A percentile compares a stretch with the other conserved stretches of the same genome.
Conservation (phyloP, 2,113 vertebrate genomes). For the Clarias gariepinus region DNA sequence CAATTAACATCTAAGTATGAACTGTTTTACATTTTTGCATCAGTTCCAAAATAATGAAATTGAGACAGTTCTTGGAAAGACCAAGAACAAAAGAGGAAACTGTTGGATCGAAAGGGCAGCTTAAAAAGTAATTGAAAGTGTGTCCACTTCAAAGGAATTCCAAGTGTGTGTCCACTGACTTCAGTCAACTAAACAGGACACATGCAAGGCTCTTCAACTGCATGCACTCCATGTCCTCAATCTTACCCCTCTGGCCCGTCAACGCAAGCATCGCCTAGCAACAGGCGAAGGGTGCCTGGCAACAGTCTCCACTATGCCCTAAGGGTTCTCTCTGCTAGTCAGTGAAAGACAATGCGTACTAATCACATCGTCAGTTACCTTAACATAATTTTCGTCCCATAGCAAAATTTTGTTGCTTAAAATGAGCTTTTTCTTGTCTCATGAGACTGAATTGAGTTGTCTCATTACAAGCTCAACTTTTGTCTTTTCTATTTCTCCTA, state of each 20-base stretch:
- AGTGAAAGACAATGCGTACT: conserved; percentile 35
- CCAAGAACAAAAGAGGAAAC: neutral
- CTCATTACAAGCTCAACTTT: too few species aligned
- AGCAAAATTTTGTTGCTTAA: too few species aligned
- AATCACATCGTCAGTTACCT: conserved; percentile 36
- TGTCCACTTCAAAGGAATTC: conserved; percentile 14
- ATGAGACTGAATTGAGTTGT: too few species aligned
- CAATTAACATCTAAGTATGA: neutral
- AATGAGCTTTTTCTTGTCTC: too few species aligned
- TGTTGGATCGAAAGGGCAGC: conserved; percentile 5
- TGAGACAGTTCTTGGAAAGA: neutral
- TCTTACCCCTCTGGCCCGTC: conserved; percentile 48
- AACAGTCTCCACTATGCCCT: conserved; percentile 57
- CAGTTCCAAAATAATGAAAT: neutral
- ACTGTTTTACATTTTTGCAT: neutral
- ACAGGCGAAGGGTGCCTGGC: conserved; percentile 65
- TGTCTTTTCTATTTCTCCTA: too few species aligned
- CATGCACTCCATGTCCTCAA: conserved; percentile 50
- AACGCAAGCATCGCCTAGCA: conserved; percentile 64
- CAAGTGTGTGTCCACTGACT: conserved; percentile 8
- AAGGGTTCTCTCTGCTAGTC: conserved; percentile 31
- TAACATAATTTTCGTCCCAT: neutral
- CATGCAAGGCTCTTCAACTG: conserved; percentile 34
- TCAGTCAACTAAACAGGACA: conserved; percentile 1
- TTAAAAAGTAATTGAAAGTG: conserved; percentile 6